phyloP scores from a whole-genome alignment of 2,113 vertebrate species.

The Silurus glanis region DNA sequence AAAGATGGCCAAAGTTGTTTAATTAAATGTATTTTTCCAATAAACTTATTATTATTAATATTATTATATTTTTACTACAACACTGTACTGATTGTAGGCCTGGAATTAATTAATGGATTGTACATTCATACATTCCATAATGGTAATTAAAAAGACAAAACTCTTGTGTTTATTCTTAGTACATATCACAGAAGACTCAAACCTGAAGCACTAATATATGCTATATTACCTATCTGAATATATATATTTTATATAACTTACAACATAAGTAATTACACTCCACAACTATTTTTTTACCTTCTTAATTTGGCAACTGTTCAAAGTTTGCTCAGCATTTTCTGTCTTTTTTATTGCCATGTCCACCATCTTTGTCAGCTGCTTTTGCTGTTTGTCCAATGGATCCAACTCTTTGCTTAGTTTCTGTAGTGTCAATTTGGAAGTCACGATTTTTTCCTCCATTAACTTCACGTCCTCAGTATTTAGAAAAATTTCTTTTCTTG shows the following conservation, averaged over 20 bases:
- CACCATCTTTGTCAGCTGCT: slow-evolving; percentile 31
- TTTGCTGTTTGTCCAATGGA: neutral
- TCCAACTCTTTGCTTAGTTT: slow-evolving; percentile 3
- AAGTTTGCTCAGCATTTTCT: fast-evolving
- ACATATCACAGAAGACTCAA: neutral
- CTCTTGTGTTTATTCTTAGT: neutral
- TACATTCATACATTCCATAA: neutral
- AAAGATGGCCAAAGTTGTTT: neutral
- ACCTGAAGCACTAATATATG: neutral
- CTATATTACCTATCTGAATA: neutral
- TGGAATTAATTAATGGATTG: too few species aligned
- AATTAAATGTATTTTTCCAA: neutral
- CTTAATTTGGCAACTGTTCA: slow-evolving; percentile 54
- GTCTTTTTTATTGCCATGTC: fast-evolving
- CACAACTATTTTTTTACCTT: slow-evolving; percentile 55
- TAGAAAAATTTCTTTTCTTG: neutral
- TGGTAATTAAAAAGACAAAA: neutral
- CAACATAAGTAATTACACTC: neutral
- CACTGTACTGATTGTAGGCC: neutral
- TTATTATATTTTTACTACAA: neutral
- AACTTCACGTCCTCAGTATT: neutral
- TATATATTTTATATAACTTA: neutral
- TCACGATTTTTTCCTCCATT: slow-evolving; percentile 41
- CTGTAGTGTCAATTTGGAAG: slow-evolving; percentile 30
- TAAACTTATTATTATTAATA: neutral